Base-by-base conservation (phyloP, 2,888 invertebrate genomes). In the Caenorhabditis macrosperma region DNA sequence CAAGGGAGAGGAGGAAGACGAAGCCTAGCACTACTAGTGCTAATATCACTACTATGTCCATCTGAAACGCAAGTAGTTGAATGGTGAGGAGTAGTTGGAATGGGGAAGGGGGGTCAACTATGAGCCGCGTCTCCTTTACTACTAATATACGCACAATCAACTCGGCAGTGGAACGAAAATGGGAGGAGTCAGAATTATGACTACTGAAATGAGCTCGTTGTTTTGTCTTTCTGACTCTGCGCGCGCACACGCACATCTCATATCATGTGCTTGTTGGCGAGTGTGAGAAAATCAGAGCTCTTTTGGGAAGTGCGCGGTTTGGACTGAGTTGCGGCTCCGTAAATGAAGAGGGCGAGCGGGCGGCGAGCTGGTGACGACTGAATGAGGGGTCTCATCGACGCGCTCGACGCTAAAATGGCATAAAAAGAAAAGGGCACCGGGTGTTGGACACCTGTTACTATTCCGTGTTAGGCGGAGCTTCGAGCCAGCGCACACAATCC, bases 41-140 rank as follows among this genome's bases (percentile, higher is more conserved):
- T 55, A 94, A 93, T 33, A 93, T 93, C 46, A 94, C 94, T 54
- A 94, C 93, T 82, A 93, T 93, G 91, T 94, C 94, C 93, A 94
- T 94, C 83, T 92, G 92, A 24, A 78, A 57, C 5, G 41, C 10
- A 50, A 57, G 20, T 9, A 33, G 24, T 52, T 22, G n/a, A 59
- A 24, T 20, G n/a, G 41, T n/a, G 24, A 35, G 24, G 5, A n/a
- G 24, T 22, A 15, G 10, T 35, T 24, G 15, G n/a, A n/a, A 57
- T 15, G 28, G n/a, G 17, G 28, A 9, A 17, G n/a, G 22, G n/a
- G 69, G 5, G 2, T 2, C 17, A 24, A 30, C 41, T 35, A 22
- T n/a, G n/a, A n/a, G n/a, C n/a, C n/a, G n/a, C n/a, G n/a, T n/a
- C n/a, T n/a, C n/a, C 35, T 7, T 10, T 20, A 50, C 17, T 33